Conservation (phyloP, 2,113 vertebrate genomes). For the Vimba vimba region DNA sequence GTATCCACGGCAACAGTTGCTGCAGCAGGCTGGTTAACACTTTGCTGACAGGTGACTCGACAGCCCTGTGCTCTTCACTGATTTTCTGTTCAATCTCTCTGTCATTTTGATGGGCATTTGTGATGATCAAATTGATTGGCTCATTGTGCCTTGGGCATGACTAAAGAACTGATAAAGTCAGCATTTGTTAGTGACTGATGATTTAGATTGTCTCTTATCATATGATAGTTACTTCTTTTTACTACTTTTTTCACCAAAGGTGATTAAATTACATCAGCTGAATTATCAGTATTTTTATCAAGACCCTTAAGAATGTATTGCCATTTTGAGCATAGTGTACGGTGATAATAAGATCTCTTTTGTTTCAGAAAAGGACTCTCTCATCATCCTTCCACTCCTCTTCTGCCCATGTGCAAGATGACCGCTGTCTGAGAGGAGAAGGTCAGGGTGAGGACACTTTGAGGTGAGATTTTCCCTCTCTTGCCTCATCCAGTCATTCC, state of each 20-base stretch:
- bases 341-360: background rate
- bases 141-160: background rate
- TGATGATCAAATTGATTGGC: background rate
- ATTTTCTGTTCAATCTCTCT: slow-evolving; percentile 3
- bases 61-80: background rate
- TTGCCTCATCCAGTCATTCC: background rate
- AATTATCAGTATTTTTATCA: background rate
- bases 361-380: background rate
- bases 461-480: background rate
- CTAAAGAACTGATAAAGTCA: background rate
- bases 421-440: background rate
- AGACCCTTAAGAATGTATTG: background rate
- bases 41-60: slow-evolving; percentile 53
- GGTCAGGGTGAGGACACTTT: slow-evolving; percentile 2
- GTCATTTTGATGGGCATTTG: slow-evolving; percentile 11
- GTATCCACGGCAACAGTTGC: slow-evolving; percentile 72
- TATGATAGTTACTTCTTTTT: background rate
- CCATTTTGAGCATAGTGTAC: background rate
- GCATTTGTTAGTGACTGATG: background rate
- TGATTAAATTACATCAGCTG: background rate
- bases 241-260: background rate
- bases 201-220: slow-evolving; percentile 15
- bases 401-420: background rate
- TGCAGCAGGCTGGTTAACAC: slow-evolving; percentile 60
- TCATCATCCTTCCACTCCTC: background rate